Conservation (phyloP, 1,140 invertebrate species). For the Dinothrombium tinctorium region DNA sequence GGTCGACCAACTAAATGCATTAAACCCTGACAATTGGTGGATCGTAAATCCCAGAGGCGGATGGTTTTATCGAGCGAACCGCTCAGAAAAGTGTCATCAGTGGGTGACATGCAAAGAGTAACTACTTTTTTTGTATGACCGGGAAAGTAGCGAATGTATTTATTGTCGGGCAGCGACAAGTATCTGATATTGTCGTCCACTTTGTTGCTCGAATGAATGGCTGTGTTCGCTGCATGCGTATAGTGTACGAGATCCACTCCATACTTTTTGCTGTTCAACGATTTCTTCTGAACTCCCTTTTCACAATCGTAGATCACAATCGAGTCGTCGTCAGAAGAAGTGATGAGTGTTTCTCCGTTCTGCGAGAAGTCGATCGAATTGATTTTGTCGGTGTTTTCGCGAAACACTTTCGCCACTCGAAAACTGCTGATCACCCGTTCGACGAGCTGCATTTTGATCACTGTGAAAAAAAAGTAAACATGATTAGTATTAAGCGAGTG, state of each 20-base stretch:
- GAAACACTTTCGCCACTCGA: conserved; percentile 82
- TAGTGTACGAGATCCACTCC: conserved; percentile 96
- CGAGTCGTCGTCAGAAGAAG: conserved; percentile 96
- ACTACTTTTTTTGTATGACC: conserved; percentile 96
- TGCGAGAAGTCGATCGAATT: conserved; percentile 93
- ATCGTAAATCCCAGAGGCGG: conserved; percentile 83
- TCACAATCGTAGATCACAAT: conserved; percentile 99
- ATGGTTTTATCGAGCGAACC: conserved; percentile 94
- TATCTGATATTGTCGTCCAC: conserved; percentile 56
- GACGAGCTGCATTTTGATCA: conserved; percentile 60
- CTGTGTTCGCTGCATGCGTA: conserved; percentile 90
- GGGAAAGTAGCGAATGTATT: conserved; percentile 67
- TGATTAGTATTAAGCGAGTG: too few relatives aligned
- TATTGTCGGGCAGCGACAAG: conserved; percentile 92
- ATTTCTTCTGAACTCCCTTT: conserved; percentile 80
- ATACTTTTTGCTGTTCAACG: conserved; percentile 97
- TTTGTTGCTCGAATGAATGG: conserved; percentile 96
- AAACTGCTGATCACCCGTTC: conserved; percentile 59
- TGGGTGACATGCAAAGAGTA: conserved; percentile 81
- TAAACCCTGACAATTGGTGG: conserved; percentile 77
- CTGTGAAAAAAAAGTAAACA: too few relatives aligned
- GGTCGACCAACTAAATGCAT: conserved; percentile 88
- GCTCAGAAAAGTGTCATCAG: conserved; percentile 92
- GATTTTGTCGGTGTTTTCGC: conserved; percentile 90
- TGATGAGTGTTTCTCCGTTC: conserved; percentile 81